Base-by-base conservation (phyloP, 2,797 vertebrate genomes). In the Premnoplex brunnescens region DNA sequence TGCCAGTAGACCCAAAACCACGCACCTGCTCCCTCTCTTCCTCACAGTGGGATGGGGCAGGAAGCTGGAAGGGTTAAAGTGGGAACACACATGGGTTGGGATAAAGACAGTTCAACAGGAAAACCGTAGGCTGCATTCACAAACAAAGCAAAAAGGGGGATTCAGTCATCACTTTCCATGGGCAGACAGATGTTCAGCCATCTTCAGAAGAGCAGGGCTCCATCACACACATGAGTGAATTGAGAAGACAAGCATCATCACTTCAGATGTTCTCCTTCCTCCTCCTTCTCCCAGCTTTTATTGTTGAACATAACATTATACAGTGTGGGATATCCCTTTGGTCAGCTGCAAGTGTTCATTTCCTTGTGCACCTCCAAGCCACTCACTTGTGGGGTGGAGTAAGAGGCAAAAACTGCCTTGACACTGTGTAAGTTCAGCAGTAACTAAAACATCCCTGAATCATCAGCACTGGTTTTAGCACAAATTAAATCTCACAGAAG, bases 301-400 rank as follows among this genome's bases (percentile, higher is more conserved):
- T 10, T 51, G 44, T 16, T 46, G 5, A 58, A 77, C 24, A 11
- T 13, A 5, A 17, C 1, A 7, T 14, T 18, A 28, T 10, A 26
- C 7, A 22, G 14, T 30, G 5, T 37, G 27, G 13, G 9, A 46
- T 55, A 36, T 23, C 26, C 18, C 15, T 89, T 34, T 19, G 27
- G n/a, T 80, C 39, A 49, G 14, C 3, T 6, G 3, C 20, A 12
- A 55, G 6, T 32, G 6, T 43, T 24, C 13, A 69, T 1, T 12
- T 69, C 39, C 34, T 34, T 36, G 6, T 66, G 19, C n/a, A 18
- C 3, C 1, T 4, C 3, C 20, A 71, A 18, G 4, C 21, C 30
- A 9, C 10, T 63, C 1, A 0, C 6, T 32, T 24, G 6, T 2
- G 10, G 39, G 10, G 7, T 4, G 1, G 36, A 0, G 0, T 46